phyloP scores from a whole-genome alignment of 2,797 vertebrate species.

The Xerus rutilus region DNA sequence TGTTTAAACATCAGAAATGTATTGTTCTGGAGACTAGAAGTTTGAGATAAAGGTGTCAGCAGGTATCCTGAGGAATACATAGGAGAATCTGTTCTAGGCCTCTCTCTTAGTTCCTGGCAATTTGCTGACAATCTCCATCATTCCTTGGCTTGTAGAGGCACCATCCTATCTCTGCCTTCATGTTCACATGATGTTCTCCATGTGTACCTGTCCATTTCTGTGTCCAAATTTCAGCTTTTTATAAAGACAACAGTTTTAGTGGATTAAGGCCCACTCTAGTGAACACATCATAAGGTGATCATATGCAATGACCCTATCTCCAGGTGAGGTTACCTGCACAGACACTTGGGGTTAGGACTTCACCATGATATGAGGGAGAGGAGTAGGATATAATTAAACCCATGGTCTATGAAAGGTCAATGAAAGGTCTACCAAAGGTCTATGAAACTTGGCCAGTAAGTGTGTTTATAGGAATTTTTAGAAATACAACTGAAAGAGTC shows the following conservation, averaged over 20 bases:
- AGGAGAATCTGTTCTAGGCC: background rate
- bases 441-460: background rate
- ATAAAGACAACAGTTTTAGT: background rate
- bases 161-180: background rate
- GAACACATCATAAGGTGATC: background rate
- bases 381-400: background rate
- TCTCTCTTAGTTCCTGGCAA: background rate
- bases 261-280: background rate
- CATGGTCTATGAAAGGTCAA: background rate
- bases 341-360: background rate
- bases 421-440: background rate
- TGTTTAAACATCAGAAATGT: background rate
- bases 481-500: background rate
- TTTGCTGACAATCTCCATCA: background rate
- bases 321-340: background rate
- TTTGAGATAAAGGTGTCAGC: background rate
- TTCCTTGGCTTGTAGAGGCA: background rate
- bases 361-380: background rate
- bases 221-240: background rate
- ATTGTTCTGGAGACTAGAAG: background rate
- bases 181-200: background rate
- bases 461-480: background rate
- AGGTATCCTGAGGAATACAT: background rate
- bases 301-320: constrained; percentile 1
- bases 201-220: background rate